A percentile compares a stretch with the other conserved stretches of the same genome.
Evolutionary conservation across 2,797 vertebrate species (phyloP).

Genomic region (Falco naumanni): DNA sequence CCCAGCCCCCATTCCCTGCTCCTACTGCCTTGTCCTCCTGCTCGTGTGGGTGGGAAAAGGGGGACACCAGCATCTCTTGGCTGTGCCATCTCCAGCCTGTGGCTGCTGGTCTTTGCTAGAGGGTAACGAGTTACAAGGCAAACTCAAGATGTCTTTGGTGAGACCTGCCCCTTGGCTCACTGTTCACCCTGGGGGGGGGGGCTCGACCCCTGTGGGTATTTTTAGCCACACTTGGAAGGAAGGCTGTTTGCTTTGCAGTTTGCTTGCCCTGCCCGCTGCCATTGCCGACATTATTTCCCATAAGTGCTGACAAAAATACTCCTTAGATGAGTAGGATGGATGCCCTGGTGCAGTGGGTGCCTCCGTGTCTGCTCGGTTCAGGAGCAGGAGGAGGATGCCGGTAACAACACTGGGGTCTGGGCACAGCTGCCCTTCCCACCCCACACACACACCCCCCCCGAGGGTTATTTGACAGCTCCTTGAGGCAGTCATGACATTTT

Average conservation of each 20-base stretch:
- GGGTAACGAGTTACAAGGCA: background rate
- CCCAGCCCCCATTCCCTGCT: background rate
- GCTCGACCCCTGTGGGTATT: fast-evolving
- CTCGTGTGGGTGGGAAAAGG: background rate
- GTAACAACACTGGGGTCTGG: background rate
- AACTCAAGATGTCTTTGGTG: background rate
- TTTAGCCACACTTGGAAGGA: background rate
- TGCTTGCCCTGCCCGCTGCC: background rate
- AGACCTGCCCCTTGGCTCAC: background rate
- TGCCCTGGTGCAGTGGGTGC: fast-evolving
- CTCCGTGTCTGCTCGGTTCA: background rate
- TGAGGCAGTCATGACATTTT: background rate
- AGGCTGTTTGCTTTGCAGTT: background rate
- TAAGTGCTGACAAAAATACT: background rate
- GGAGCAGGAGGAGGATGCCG: background rate
- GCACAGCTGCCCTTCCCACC: fast-evolving
- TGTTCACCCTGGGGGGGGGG: background rate
- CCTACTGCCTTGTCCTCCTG: background rate
- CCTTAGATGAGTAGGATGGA: background rate
- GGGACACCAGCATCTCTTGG: background rate
- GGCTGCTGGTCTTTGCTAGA: background rate
- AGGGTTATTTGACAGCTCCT: background rate
- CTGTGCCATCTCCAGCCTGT: background rate
- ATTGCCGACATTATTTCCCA: background rate
- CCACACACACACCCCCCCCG: too few species aligned